phyloP scores from a whole-genome alignment of 2,888 invertebrate species.

The Megalurothrips usitatus region DNA sequence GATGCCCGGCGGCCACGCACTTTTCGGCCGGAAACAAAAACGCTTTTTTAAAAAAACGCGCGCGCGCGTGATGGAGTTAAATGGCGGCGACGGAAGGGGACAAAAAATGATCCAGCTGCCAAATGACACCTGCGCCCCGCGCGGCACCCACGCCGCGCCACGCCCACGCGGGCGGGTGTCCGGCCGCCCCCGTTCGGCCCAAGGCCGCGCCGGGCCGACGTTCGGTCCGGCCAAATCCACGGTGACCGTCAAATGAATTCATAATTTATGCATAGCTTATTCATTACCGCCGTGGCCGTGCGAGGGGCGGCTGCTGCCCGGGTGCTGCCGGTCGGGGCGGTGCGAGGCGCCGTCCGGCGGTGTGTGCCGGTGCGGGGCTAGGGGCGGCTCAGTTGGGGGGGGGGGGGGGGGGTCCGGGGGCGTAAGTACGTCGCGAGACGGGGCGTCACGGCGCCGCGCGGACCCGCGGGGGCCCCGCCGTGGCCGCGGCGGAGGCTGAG shows the following conservation, averaged over 20 bases:
- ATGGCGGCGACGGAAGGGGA: too few relatives aligned
- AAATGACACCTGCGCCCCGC: too few relatives aligned
- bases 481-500: too few relatives aligned
- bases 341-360: not conserved
- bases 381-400: not conserved
- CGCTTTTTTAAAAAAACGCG: too few relatives aligned
- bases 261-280: slow-evolving; percentile 25
- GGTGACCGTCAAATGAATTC: slow-evolving; percentile 2
- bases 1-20: too few relatives aligned
- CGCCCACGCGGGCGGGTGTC: not conserved
- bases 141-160: not conserved
- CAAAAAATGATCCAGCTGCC: too few relatives aligned
- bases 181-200: not conserved
- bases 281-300: not conserved
- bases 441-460: too few relatives aligned
- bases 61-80: too few relatives aligned
- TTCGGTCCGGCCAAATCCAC: not conserved
- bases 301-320: not conserved
- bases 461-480: too few relatives aligned
- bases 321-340: not conserved
- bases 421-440: not conserved
- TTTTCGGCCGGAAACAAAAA: too few relatives aligned
- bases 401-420: not conserved
- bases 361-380: not conserved
- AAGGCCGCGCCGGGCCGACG: not conserved